These are phyloP conservation scores for Drosophila setifemur DNA, from an alignment of 1,140 invertebrate genomes.

Conservation along the genomic window DNA sequence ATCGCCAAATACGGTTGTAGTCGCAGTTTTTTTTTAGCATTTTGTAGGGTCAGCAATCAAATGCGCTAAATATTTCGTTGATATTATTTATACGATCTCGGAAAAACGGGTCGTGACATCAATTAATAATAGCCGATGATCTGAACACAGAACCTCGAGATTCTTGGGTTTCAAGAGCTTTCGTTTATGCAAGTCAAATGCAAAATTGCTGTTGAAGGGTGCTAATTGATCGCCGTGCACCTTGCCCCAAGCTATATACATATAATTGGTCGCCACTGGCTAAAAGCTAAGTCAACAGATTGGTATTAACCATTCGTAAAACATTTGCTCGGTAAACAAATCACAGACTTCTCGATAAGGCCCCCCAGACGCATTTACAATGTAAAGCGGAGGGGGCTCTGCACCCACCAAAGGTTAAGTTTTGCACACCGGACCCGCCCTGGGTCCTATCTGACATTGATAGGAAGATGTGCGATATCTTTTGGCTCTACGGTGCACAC, in stretches of 20 bases:
- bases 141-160: neutral
- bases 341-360: neutral
- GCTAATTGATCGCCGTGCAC: slow-evolving; percentile 31
- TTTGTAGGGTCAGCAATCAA: slow-evolving; percentile 32
- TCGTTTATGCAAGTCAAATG: neutral
- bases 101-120: slow-evolving; percentile 15
- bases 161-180: slow-evolving; percentile 3
- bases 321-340: slow-evolving; percentile 17
- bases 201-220: slow-evolving; percentile 2
- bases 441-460: neutral
- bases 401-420: no score
- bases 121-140: slow-evolving; percentile 9
- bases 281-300: slow-evolving; percentile 14
- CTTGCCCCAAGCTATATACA: slow-evolving; percentile 11
- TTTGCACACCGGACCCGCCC: no score
- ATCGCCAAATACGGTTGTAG: slow-evolving; percentile 10
- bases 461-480: slow-evolving; percentile 1
- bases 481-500: slow-evolving; percentile 7
- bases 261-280: neutral
- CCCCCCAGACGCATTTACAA: no score
- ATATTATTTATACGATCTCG: neutral
- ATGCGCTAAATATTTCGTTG: slow-evolving; percentile 31
- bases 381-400: no score
- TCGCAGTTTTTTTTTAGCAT: slow-evolving; percentile 30
- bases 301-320: neutral